Base-by-base conservation (phyloP, 1,140 invertebrate species). In the Formica exsecta region DNA sequence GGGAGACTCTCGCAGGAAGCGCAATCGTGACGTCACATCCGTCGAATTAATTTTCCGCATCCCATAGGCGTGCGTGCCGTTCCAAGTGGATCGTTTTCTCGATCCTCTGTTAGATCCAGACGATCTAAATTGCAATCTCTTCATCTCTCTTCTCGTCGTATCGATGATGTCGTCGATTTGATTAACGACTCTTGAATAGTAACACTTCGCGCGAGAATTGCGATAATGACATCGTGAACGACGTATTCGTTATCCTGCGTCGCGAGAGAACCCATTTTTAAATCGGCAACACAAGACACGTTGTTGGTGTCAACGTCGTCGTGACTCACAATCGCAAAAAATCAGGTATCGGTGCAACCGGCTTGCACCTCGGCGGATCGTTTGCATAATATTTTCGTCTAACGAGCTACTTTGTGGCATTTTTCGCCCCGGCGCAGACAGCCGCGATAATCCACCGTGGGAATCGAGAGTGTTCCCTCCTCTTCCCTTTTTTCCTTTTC, bases 11-110 rank as follows among this genome's bases (percentile, higher is more conserved):
- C 44, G 32, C 65, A 89, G 90, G 90, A 91, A 91, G 79, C 65
- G 70, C 71, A 38, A 65, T 4, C 54, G n/a, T 91, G 86, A 91
- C 87, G 76, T 91, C 87, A 91, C 86, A 91, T 91, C 90, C 90
- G 90, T 59, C 86, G 76, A 86, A 91, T 89, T 87, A 91, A 91
- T 91, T 88, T 89, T 88, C 88, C 79, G 79, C 71, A 59, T 87
- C 61, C 61, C 8, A 19, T 9, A 65, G 51, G 51, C 81, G 36
- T 22, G 38, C 59, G 81, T 65, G 61, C 32, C 8, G 71, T 83
- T 88, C 84, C 61, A 61, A 51, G 44, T 13, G 62, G 57, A 77
- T 38, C 0, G 2, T 51, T 13, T 7, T 51, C 44, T 51, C 54
- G 44, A 64, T 29, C 16, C 29, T 36, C 2, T 44, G 9, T 22